Evolutionary conservation across 2,113 vertebrate species (phyloP).

Genomic region (Cheilinus undulatus): DNA sequence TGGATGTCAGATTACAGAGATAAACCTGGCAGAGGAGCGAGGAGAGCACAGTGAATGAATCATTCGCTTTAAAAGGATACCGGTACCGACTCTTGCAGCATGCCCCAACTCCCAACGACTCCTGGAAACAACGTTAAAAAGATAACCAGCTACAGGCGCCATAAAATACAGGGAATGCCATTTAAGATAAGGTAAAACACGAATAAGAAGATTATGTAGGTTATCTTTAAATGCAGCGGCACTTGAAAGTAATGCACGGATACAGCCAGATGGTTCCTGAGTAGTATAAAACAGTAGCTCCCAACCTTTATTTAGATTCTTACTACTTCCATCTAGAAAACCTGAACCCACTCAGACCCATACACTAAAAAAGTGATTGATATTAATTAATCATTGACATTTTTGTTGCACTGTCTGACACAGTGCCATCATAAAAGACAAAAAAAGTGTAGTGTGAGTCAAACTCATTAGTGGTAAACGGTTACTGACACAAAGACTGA

Average conservation of each 20-base stretch:
- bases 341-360: too few species aligned
- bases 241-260: constrained; percentile 54
- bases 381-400: too few species aligned
- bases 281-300: too few species aligned
- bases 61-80: constrained; percentile 58
- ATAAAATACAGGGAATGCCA: constrained; percentile 53
- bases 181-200: constrained; percentile 59
- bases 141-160: constrained; percentile 55
- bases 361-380: too few species aligned
- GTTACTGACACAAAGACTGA: too few species aligned
- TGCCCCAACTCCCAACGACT: constrained; percentile 37
- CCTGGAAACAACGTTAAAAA: constrained; percentile 70
- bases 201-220: constrained; percentile 58
- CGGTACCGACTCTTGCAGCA: constrained; percentile 31
- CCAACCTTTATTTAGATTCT: too few species aligned
- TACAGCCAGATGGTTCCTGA: constrained; percentile 19
- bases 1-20: constrained; percentile 72
- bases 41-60: constrained; percentile 63
- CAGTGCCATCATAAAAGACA: too few species aligned
- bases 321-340: too few species aligned
- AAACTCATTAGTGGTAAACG: too few species aligned
- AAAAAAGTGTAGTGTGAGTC: too few species aligned
- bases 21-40: constrained; percentile 66
- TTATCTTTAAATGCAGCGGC: constrained; percentile 61
- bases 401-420: too few species aligned